Base-by-base conservation (phyloP, 2,113 vertebrate genomes). In the Onychorhynchus coronatus region DNA sequence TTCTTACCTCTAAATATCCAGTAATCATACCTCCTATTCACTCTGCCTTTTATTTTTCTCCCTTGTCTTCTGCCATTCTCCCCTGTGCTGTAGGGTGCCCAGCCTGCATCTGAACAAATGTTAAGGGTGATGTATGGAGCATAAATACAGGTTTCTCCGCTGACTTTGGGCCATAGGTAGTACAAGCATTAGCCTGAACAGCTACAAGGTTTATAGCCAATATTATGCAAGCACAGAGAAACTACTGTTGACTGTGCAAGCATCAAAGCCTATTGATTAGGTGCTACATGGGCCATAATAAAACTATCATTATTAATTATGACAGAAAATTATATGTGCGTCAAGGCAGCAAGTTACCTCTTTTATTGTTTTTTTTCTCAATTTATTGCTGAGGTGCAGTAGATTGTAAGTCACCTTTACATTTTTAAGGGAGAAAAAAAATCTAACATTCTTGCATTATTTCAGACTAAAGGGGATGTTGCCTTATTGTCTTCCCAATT, bases 221-320 rank as follows among this genome's bases (percentile, higher is more conserved):
- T 42, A 92, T 97, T 96, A 96, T 93, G 92, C 90, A 94, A 56
- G 78, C 86, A 88, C 83, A 91, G 46, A 93, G 89, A 89, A 95
- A 52, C 33, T 71, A 44, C 21, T 97, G 83, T 94, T 95, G 96
- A 96, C 95, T 96, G 91, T 58, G 90, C 91, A 95, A 92, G 89
- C 91, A 97, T 94, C 95, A 90, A 94, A 97, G 28, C 65, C 85
- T 97, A 98, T 98, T 97, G 97, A 98, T 98, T 97, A 97, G 73
- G 90, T 97, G 94, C 93, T 97, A 73, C 41, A 19, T 84, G 72
- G 81, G 50, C 94, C 33, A 46, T 95, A 97, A 97, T 98, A 97
- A 98, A 98, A 95, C 85, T 88, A 94, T 96, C 70, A 93, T 95
- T 85, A 91, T 96, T 98, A 97, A 97, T 96, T 96, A 94, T 92